These are phyloP conservation scores for Etheostoma cragini DNA, from an alignment of 2,113 vertebrate genomes.

Conservation along the genomic window DNA sequence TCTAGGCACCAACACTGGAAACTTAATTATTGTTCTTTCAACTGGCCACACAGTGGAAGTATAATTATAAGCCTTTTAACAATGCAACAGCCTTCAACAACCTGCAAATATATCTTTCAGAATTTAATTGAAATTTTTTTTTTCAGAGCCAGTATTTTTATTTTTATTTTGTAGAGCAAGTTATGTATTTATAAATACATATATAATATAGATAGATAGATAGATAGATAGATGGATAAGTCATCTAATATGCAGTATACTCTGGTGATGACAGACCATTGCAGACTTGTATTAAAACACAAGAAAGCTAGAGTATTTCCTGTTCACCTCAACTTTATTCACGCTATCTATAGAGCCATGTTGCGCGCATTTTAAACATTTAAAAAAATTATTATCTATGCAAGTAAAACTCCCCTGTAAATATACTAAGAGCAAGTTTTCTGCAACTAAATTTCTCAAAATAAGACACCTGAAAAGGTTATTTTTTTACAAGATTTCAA, in stretches of 20 bases:
- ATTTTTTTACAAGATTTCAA: neutral
- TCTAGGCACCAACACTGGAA: neutral
- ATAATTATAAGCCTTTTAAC: neutral
- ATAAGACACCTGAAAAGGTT: neutral
- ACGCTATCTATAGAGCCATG: too few relatives aligned
- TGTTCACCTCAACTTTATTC: too few relatives aligned
- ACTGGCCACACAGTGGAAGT: neutral
- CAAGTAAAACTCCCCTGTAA: neutral
- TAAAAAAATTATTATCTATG: neutral
- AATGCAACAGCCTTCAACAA: neutral
- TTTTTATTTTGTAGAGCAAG: too few relatives aligned
- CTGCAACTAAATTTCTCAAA: neutral
- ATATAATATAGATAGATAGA: too few relatives aligned
- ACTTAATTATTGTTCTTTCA: neutral
- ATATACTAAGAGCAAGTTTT: neutral
- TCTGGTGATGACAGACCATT: too few relatives aligned
- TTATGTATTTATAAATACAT: neutral
- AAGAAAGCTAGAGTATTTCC: neutral
- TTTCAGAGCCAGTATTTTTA: too few relatives aligned
- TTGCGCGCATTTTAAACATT: too few relatives aligned
- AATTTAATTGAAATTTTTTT: neutral
- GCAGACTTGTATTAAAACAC: too few relatives aligned
- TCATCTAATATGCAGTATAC: too few relatives aligned
- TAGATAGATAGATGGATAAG: too few relatives aligned
- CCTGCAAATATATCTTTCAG: neutral